A percentile compares a stretch with the other conserved stretches of the same genome.
These are phyloP conservation scores for Gandaritis pyraliata DNA, from an alignment of 2,888 invertebrate species.

Conservation along the genomic window DNA sequence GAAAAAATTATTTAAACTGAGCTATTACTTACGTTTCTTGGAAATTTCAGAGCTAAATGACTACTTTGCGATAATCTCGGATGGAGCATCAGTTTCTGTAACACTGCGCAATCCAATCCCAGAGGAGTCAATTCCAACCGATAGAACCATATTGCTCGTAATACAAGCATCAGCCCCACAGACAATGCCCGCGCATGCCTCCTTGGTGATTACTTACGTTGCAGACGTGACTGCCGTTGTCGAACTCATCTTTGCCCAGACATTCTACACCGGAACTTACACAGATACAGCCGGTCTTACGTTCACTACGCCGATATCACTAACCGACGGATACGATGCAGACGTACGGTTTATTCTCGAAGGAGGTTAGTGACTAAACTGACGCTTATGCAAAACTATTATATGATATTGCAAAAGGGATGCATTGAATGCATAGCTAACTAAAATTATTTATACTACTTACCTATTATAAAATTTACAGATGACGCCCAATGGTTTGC, in stretches of 20 bases:
- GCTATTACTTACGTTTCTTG: too few relatives aligned
- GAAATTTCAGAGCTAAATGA: constrained; percentile 31
- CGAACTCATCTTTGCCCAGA: constrained; percentile 43
- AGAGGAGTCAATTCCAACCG: constrained; percentile 38
- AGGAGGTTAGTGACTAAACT: constrained; percentile 44
- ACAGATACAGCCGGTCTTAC: constrained; percentile 33
- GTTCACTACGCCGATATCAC: constrained; percentile 34
- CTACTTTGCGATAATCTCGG: constrained; percentile 28
- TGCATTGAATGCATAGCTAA: too few relatives aligned
- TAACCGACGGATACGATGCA: constrained; percentile 43
- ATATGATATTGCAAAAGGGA: too few relatives aligned
- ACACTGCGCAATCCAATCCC: constrained; percentile 24
- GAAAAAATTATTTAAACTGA: too few relatives aligned
- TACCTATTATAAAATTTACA: constrained; percentile 44
- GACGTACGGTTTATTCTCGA: constrained; percentile 46
- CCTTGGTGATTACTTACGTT: constrained; percentile 23
- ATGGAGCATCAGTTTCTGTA: constrained; percentile 30
- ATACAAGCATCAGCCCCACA: constrained; percentile 21
- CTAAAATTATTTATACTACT: too few relatives aligned
- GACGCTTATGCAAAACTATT: neutral
- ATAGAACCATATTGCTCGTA: constrained; percentile 31
- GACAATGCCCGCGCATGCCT: constrained; percentile 25
- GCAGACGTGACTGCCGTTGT: neutral
- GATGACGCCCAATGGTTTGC: constrained; percentile 49
- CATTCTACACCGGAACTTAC: constrained; percentile 47